Evolutionary conservation across 2,888 invertebrate species (phyloP).

Genomic region (Sesia bembeciformis): DNA sequence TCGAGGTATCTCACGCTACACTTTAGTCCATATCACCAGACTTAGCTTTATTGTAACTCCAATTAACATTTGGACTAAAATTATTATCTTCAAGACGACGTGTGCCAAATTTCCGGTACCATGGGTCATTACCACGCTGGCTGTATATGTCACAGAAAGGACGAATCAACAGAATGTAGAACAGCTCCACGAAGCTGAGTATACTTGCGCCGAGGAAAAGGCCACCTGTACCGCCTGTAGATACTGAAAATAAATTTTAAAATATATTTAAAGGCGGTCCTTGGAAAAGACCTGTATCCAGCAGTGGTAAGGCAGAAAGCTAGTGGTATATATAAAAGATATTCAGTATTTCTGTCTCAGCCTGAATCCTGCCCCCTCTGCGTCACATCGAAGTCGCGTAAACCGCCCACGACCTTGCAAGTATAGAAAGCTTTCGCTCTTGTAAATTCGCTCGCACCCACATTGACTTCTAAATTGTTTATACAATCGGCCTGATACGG

Average conservation of each 20-base stretch:
- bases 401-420: too few species aligned
- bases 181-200: slow-evolving; percentile 77
- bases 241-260: slow-evolving; percentile 50
- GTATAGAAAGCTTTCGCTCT: too few species aligned
- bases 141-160: slow-evolving; percentile 63
- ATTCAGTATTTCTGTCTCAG: too few species aligned
- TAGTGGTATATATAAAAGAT: too few species aligned
- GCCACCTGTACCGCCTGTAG: slow-evolving; percentile 79
- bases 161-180: slow-evolving; percentile 72
- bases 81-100: slow-evolving; percentile 45
- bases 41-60: slow-evolving; percentile 20
- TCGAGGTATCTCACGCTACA: background rate
- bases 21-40: background rate
- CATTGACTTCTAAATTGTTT: too few species aligned
- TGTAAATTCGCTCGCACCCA: too few species aligned
- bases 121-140: slow-evolving; percentile 52
- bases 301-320: too few species aligned
- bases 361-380: too few species aligned
- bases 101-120: slow-evolving; percentile 51
- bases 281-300: too few species aligned
- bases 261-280: too few species aligned
- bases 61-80: slow-evolving; percentile 35
- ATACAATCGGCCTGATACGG: too few species aligned
- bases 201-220: slow-evolving; percentile 79
- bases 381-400: too few species aligned